Conservation (phyloP, 2,888 invertebrate genomes). For the Notocelia uddmanniana region DNA sequence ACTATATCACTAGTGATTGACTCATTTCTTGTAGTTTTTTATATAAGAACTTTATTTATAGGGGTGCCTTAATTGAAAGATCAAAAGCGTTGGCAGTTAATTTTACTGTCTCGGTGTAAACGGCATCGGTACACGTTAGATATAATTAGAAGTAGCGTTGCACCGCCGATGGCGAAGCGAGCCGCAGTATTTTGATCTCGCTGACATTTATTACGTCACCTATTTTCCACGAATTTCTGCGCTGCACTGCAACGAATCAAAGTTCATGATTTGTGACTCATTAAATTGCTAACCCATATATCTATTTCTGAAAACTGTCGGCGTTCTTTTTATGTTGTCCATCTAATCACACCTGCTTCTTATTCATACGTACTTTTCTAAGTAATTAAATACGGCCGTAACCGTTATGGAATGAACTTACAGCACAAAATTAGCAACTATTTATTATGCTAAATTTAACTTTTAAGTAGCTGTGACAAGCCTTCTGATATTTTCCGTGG, state of each 20-base stretch:
- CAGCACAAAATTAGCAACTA: neutral
- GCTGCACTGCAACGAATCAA: slow-evolving; percentile 29
- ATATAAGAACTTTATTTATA: slow-evolving; percentile 79
- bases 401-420: neutral
- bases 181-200: slow-evolving; percentile 72
- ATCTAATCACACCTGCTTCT: neutral
- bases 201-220: slow-evolving; percentile 80
- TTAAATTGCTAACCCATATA: slow-evolving; percentile 22
- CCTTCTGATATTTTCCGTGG: neutral
- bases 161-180: slow-evolving; percentile 60
- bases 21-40: slow-evolving; percentile 73
- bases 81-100: slow-evolving; percentile 83
- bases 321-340: neutral
- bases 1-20: slow-evolving; percentile 55
- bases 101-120: slow-evolving; percentile 84
- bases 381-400: neutral
- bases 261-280: slow-evolving; percentile 25
- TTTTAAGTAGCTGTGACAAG: slow-evolving; percentile 9
- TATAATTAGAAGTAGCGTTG: slow-evolving; percentile 81
- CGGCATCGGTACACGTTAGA: slow-evolving; percentile 72
- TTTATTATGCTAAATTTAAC: neutral
- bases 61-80: slow-evolving; percentile 83
- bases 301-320: slow-evolving; percentile 1
- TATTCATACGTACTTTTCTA: neutral
- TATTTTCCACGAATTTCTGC: slow-evolving; percentile 44